A percentile compares a stretch with the other conserved stretches of the same genome.
These are phyloP conservation scores for Hafferia zeledoni DNA, from an alignment of 2,797 vertebrate genomes.

Conservation along the genomic window DNA sequence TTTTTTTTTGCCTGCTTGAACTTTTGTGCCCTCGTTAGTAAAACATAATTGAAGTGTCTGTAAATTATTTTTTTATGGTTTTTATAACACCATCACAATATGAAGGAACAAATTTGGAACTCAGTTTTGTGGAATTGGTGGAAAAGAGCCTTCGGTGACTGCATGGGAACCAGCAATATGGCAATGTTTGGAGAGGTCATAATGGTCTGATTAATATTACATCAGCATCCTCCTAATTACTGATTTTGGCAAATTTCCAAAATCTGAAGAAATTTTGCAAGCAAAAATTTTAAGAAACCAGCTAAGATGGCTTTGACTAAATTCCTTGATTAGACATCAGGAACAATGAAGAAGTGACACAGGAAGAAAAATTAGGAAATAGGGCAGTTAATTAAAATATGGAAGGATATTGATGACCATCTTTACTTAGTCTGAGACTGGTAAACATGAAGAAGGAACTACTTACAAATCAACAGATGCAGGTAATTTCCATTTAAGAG, in stretches of 20 bases:
- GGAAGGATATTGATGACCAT: not conserved
- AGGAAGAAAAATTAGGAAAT: not conserved
- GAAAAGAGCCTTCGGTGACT: not conserved
- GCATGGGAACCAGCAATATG: not conserved
- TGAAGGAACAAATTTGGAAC: not conserved
- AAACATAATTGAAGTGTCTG: not conserved
- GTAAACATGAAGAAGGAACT: not conserved
- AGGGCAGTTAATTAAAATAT: not conserved
- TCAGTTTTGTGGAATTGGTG: not conserved
- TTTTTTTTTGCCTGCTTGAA: not conserved
- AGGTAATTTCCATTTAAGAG: not conserved
- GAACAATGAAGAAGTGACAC: not conserved
- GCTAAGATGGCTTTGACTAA: not conserved
- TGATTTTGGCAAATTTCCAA: not conserved
- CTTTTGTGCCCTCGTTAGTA: not conserved
- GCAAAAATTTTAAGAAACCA: not conserved
- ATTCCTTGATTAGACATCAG: not conserved
- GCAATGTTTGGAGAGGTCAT: not conserved
- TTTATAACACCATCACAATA: accelerated
- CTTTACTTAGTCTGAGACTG: not conserved
- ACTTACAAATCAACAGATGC: not conserved
- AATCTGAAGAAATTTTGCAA: not conserved
- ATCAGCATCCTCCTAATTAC: not conserved
- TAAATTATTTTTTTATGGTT: not conserved
- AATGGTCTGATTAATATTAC: not conserved